Evolutionary conservation across 1,140 invertebrate genomes (phyloP), one percentile per base, ranked within the genome.

Genomic region (Sycophaga agraensis): DNA sequence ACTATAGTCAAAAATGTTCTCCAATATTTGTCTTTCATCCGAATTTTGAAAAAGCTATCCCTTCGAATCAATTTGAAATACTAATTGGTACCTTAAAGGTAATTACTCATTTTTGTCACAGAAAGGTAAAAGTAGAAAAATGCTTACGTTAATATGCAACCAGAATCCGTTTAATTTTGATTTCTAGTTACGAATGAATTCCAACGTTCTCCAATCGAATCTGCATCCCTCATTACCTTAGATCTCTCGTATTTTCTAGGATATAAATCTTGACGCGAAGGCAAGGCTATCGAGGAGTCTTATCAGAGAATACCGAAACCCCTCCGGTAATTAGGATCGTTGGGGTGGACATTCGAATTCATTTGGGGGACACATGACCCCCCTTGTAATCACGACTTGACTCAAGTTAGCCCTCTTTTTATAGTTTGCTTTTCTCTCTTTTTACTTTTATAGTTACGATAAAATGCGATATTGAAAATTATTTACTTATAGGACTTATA

Each of bases 291-390:
- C 69, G 60, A 68, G 66, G 59, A 71, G 68, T 73, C 66, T 68
- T 73, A 76, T 76, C 74, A 66, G 66, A 69, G 63, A 66, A 64
- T 70, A 70, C 69, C 68, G 63, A 49, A n/a, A 59, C 8, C 14
- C 45, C 28, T 14, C 45, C 57, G 50, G 73, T 74, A 75, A 75
- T 76, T 76, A 72, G 71, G 69, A 68, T 70, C 60, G 58, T 46
- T 61, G 55, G 72, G 72, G 70, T 73, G 72, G 71, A 74, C 74
- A 68, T 68, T 69, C 48, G 65, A 70, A 70, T 70, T 68, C 68
- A 66, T 65, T 69, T 63, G 42, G 63, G 50, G 68, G 31, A 28
- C 19, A n/a, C n/a, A n/a, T n/a, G n/a, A n/a, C n/a, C 24, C 57
- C 28, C 48, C 39, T 59, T 65, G 53, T 59, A 28, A 37, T 28